These are phyloP conservation scores for Leptinotarsa peninsularis DNA, from an alignment of 2,888 invertebrate genomes.

Conservation along the genomic window DNA sequence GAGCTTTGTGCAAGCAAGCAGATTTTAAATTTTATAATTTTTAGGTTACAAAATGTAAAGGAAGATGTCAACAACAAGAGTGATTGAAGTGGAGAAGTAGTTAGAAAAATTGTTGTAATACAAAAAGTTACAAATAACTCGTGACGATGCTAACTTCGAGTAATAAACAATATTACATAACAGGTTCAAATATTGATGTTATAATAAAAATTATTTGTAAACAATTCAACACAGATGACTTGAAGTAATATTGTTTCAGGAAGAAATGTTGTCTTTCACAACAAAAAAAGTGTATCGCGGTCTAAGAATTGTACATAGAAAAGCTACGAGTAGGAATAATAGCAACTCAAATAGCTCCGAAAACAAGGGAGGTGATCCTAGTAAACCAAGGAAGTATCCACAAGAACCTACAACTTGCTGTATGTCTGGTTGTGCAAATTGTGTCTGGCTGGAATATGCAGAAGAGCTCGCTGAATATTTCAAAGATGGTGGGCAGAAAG, in stretches of 20 bases:
- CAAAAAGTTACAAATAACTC: neutral
- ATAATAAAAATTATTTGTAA: neutral
- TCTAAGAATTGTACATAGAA: neutral
- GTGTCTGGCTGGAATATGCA: constrained; percentile 93
- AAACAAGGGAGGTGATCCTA: neutral
- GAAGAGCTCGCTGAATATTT: constrained; percentile 74
- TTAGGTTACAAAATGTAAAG: too few relatives aligned
- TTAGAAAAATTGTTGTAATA: too few relatives aligned
- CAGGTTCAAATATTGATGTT: constrained; percentile 1
- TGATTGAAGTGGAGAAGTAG: too few relatives aligned
- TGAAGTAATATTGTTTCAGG: neutral
- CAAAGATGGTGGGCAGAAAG: constrained; percentile 76
- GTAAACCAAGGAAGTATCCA: constrained; percentile 63
- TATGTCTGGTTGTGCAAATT: constrained; percentile 92
- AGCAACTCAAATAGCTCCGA: neutral
- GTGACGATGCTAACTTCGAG: neutral
- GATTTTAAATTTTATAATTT: too few relatives aligned
- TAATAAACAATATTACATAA: neutral
- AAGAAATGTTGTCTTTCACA: neutral
- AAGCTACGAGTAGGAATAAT: neutral
- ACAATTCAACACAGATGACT: neutral
- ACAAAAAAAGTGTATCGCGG: neutral
- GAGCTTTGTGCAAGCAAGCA: too few relatives aligned
- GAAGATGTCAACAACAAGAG: too few relatives aligned
- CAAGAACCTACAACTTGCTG: constrained; percentile 88